Evolutionary conservation across 1,140 invertebrate species (phyloP).

Genomic region (Popillia japonica): DNA sequence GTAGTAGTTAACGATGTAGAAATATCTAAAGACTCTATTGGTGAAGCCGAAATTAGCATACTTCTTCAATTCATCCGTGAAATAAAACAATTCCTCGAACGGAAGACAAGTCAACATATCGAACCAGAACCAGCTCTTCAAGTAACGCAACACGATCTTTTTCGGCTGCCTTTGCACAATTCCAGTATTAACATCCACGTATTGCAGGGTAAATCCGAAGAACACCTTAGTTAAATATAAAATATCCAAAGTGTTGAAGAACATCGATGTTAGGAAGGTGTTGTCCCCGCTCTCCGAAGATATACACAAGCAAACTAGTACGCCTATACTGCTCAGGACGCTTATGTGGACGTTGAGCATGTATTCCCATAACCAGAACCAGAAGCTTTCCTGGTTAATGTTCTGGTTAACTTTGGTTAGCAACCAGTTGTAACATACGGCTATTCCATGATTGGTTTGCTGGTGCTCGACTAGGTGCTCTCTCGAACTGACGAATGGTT

Average conservation of each 20-base stretch:
- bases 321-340: background rate
- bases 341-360: conserved; percentile 38
- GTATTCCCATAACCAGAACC: conserved; percentile 36
- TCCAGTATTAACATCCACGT: conserved; percentile 32
- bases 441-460: background rate
- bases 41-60: background rate
- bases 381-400: conserved; percentile 7
- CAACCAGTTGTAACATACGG: background rate
- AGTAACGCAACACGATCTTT: conserved; percentile 9
- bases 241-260: conserved; percentile 24
- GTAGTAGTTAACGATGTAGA: conserved; percentile 33
- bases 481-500: background rate
- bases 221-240: conserved; percentile 35
- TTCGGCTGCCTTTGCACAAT: conserved; percentile 4
- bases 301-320: conserved; percentile 19
- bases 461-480: background rate
- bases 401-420: background rate
- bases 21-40: conserved; percentile 32
- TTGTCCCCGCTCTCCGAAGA: background rate
- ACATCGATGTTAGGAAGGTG: background rate
- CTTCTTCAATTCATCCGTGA: background rate
- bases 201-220: conserved; percentile 35
- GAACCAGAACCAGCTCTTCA: conserved; percentile 37
- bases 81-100: background rate
- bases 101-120: conserved; percentile 38